Conservation (phyloP, 2,797 vertebrate genomes). For the Cynopterus sphinx region DNA sequence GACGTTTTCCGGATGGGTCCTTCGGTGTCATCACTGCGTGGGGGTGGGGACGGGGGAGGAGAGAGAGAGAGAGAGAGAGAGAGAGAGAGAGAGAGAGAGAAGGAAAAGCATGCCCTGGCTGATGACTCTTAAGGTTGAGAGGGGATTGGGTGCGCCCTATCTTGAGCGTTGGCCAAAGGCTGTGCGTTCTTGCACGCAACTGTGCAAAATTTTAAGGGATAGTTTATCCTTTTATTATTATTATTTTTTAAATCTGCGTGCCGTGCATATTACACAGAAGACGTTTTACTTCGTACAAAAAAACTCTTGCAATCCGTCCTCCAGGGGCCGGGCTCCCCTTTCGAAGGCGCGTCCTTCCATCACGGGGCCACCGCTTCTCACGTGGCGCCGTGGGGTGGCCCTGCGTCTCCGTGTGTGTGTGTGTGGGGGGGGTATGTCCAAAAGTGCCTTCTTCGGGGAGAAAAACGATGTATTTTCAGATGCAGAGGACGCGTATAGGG, state of each 20-base stretch:
- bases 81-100: neutral
- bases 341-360: neutral
- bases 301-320: neutral
- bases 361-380: fast-evolving
- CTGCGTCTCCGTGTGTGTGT: neutral
- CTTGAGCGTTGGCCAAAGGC: neutral
- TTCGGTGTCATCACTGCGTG: neutral
- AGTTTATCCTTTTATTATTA: neutral
- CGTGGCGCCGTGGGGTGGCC: fast-evolving
- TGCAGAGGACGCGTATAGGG: neutral
- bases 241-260: fast-evolving
- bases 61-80: neutral
- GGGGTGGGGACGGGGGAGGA: too few relatives aligned
- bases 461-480: neutral
- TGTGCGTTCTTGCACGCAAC: neutral
- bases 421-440: neutral
- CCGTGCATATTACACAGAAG: fast-evolving
- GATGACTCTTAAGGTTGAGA: fast-evolving
- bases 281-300: neutral
- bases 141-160: too few relatives aligned
- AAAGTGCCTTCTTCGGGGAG: neutral
- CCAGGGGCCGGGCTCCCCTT: neutral
- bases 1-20: neutral
- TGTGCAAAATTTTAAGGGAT: fast-evolving
- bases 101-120: neutral